Evolutionary conservation across 2,888 invertebrate species (phyloP), one percentile per base, ranked within the genome.

Genomic region (Temnothorax ravouxi): DNA sequence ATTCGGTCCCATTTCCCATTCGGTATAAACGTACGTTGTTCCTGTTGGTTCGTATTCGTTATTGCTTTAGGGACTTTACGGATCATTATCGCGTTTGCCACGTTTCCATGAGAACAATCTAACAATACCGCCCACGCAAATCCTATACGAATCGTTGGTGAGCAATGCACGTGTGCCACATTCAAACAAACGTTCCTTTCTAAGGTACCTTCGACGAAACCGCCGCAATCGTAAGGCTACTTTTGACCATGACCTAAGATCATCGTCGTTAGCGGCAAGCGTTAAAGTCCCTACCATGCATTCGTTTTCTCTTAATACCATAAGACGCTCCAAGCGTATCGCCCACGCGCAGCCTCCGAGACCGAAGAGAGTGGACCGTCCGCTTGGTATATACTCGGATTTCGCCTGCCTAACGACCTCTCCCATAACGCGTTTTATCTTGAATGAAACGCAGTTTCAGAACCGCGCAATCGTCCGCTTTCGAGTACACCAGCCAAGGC

Each of bases 181-280:
- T 71, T 56, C 34, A 21, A 47, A 66, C 75, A n/a, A 54, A 67
- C 54, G 79, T 34, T 59, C 72, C 79, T 80, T 80, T 80, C 79
- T 80, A 72, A 3, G 59, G n/a, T 59, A 47, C 38, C 47, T 72
- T 80, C 47, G 72, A 50, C 34, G 59, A 38, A 72, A 71, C 71
- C 79, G 34, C 34, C 71, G 59, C 72, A 47, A 72, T 72, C 72
- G 59, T 54, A 38, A 71, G 72, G 18, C 59, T 80, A 80, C 79
- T 72, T 80, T 80, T 80, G 79, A 80, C 72, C 79, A 80, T 80
- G 79, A 80, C 79, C 79, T 80, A 80, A 80, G 79, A 80, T 59
- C 79, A 59, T 56, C 79, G 47, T 80, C 79, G 79, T 80, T 80
- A 80, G 79, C 72, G 59, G 72, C 72, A 38, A 72, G 59, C 79